Evolutionary conservation across 2,888 invertebrate species (phyloP).

Genomic region (Chesias legatella): DNA sequence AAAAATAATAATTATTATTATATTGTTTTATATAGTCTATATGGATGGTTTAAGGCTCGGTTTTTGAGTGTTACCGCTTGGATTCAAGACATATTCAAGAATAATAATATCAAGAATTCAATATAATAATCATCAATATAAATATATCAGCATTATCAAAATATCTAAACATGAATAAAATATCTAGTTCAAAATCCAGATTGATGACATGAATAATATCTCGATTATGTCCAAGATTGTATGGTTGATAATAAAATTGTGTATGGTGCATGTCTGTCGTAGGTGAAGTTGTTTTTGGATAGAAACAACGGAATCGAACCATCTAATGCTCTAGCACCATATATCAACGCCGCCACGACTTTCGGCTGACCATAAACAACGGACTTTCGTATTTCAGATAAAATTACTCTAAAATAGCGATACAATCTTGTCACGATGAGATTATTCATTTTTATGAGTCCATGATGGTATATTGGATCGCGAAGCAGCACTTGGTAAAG

Average conservation of each 20-base stretch:
- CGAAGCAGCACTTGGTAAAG: too few relatives aligned
- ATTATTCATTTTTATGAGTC: not conserved
- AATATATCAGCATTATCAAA: too few relatives aligned
- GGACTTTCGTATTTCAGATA: conserved; percentile 9
- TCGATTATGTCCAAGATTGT: conserved; percentile 4
- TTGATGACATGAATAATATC: conserved; percentile 7
- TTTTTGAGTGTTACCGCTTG: too few relatives aligned
- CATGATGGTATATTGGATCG: not conserved
- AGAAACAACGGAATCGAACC: conserved; percentile 11
- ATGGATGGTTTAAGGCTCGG: too few relatives aligned
- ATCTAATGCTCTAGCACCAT: conserved; percentile 6
- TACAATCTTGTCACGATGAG: conserved; percentile 3
- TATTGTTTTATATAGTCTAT: too few relatives aligned
- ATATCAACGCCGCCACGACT: conserved; percentile 14
- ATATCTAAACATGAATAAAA: too few relatives aligned
- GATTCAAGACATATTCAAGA: too few relatives aligned
- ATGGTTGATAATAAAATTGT: conserved; percentile 16
- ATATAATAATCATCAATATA: too few relatives aligned
- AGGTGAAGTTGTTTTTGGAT: conserved; percentile 19
- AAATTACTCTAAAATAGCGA: conserved; percentile 4
- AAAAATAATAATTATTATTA: too few relatives aligned
- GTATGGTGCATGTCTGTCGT: conserved; percentile 9
- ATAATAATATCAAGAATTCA: too few relatives aligned
- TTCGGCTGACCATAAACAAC: conserved; percentile 12
- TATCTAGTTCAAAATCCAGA: not conserved